Evolutionary conservation across 1,140 invertebrate species (phyloP).

Genomic region (Neodiprion pinetum): DNA sequence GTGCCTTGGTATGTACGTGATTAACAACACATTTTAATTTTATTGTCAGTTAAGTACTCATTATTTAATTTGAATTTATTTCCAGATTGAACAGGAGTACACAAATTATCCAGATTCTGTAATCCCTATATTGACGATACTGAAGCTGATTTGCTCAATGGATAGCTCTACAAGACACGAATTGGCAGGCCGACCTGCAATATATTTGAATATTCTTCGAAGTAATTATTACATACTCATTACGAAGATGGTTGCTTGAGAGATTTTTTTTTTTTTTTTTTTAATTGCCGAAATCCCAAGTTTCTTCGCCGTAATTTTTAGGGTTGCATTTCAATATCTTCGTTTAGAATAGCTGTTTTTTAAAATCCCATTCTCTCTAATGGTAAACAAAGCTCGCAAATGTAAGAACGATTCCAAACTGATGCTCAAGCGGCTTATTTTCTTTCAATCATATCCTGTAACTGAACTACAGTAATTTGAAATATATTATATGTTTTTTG

Average conservation of each 20-base stretch:
- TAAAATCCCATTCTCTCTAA: neutral
- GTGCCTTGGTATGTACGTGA: slow-evolving; percentile 43
- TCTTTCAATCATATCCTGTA: neutral
- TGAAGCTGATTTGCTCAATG: slow-evolving; percentile 65
- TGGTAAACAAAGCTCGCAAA: neutral
- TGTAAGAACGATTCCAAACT: neutral
- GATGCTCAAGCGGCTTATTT: neutral
- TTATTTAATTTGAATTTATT: slow-evolving; percentile 8
- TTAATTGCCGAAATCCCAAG: too few relatives aligned
- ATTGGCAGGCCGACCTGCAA: slow-evolving; percentile 60
- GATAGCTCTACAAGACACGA: slow-evolving; percentile 60
- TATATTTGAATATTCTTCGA: slow-evolving; percentile 66
- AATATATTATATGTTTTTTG: slow-evolving; percentile 29
- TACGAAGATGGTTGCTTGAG: too few relatives aligned
- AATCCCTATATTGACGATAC: slow-evolving; percentile 66
- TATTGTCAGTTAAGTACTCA: neutral
- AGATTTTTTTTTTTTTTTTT: too few relatives aligned
- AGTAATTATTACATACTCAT: slow-evolving; percentile 52
- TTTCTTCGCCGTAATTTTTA: slow-evolving; percentile 20
- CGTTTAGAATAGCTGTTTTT: neutral
- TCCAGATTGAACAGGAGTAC: slow-evolving; percentile 66
- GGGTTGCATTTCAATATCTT: neutral
- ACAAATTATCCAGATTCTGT: slow-evolving; percentile 71
- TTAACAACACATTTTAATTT: slow-evolving; percentile 13
- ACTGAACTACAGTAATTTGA: slow-evolving; percentile 19